Conservation (phyloP, 35 echinoderm and acorn worm genomes). For the Heliocidaris tuberculata region DNA sequence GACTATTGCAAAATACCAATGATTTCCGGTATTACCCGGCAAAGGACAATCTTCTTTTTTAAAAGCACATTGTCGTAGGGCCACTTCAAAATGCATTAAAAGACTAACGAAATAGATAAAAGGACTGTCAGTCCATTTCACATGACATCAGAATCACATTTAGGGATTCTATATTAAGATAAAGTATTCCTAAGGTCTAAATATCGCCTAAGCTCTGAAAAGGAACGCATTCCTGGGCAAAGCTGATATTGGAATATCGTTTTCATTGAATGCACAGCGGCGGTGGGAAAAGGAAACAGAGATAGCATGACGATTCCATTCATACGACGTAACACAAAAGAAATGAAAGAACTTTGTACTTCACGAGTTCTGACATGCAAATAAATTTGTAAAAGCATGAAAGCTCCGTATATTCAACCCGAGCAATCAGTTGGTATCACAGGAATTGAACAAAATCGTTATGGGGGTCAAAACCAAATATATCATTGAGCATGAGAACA, state of each 20-base stretch:
- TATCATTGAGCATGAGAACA: neutral
- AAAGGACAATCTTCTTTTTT: neutral
- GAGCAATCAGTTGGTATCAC: neutral
- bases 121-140: neutral
- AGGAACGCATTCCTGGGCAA: neutral
- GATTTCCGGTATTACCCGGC: neutral
- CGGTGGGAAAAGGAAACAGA: neutral
- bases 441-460: neutral
- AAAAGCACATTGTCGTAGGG: neutral
- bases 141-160: neutral
- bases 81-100: neutral
- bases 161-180: neutral
- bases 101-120: neutral
- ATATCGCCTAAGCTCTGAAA: neutral
- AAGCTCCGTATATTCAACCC: neutral
- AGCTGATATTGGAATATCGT: neutral
- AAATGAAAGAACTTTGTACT: constrained; percentile 13
- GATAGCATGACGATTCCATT: neutral
- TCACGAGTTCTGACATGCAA: neutral
- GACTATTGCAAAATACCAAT: neutral
- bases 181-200: neutral
- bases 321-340: neutral
- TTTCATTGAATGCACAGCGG: neutral
- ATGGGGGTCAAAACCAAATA: neutral
- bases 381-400: neutral